Evolutionary conservation across 2,888 invertebrate species (phyloP), one percentile per base, ranked within the genome.

Genomic region (Noctua janthe): DNA sequence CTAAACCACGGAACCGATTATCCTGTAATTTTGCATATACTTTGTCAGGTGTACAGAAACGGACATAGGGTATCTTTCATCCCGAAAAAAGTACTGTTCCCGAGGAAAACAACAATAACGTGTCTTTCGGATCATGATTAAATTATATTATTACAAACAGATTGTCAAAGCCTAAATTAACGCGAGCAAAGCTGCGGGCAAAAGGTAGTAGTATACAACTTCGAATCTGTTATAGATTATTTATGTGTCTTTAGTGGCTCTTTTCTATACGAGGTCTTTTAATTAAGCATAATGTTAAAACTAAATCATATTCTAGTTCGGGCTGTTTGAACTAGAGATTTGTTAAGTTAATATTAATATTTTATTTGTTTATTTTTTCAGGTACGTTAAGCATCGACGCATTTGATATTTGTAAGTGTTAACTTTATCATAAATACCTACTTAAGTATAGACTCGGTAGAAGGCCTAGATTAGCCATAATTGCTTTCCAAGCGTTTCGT

Each of bases 341-440:
- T 64, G 17, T 64, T 3, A 17, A 10, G 3, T n/a, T n/a, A n/a
- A 47, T 15, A 69, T 47, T n/a, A 69, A 69, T 15, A n/a, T 15
- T n/a, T 47, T n/a, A 17, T n/a, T 47, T 47, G 43, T 69, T 69
- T 69, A 17, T 56, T 59, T 51, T 80, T 79, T 17, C 80, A 79
- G 78, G 78, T 79, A 79, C 23, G 59, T 79, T 51, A 4, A 70
- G 6, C 39, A 7, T 43, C 23, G 1, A 13, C 17, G 23, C 5
- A 29, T 66, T 49, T 51, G 1, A 29, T 43, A 0, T 20, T 43
- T 43, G 78, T 79, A 13, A 79, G 78, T 80, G 56, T 29, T 39
- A 43, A 35, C 11, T 67, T 43, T 23, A 66, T 43, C 2, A 23
- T 39, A 39, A 39, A 66, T 66, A 35, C 10, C 20, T 29, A 29